A percentile compares a stretch with the other conserved stretches of the same genome.
These are phyloP conservation scores for Pseudoips prasinana DNA, from an alignment of 2,888 invertebrate genomes.

Conservation along the genomic window DNA sequence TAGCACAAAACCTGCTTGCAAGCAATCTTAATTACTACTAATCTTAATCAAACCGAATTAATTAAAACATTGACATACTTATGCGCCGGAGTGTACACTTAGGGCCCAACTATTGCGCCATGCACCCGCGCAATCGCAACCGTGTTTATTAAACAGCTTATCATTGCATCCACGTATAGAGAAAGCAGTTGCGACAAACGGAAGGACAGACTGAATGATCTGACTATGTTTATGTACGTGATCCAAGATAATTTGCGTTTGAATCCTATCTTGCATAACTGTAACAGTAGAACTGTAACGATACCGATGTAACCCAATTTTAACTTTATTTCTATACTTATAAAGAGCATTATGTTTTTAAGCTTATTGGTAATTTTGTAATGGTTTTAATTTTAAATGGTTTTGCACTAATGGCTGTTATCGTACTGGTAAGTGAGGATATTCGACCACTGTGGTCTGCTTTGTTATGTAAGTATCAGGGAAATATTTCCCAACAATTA, in stretches of 20 bases:
- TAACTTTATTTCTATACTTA: constrained; percentile 24
- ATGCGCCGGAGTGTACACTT: constrained; percentile 41
- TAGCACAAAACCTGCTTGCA: background rate
- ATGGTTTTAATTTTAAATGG: constrained; percentile 15
- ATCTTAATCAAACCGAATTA: constrained; percentile 33
- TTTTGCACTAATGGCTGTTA: constrained; percentile 22
- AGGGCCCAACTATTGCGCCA: constrained; percentile 37
- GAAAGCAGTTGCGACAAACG: constrained; percentile 66
- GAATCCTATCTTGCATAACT: constrained; percentile 48
- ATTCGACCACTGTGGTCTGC: constrained; percentile 16
- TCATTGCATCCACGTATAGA: constrained; percentile 65
- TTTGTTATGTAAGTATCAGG: constrained; percentile 25
- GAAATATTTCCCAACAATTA: constrained; percentile 22
- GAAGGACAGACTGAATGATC: constrained; percentile 53
- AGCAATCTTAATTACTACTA: too few relatives aligned
- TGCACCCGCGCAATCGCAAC: constrained; percentile 18
- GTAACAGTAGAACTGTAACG: constrained; percentile 25
- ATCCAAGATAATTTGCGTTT: constrained; percentile 48
- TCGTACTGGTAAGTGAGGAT: constrained; percentile 22
- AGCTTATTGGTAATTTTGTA: constrained; percentile 1
- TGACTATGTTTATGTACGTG: constrained; percentile 50
- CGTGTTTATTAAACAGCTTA: constrained; percentile 24
- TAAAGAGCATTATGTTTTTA: constrained; percentile 18
- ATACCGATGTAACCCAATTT: constrained; percentile 26
- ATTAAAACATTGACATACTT: constrained; percentile 63